These are phyloP conservation scores for Baronia brevicornis DNA, from an alignment of 2,888 invertebrate species.

Conservation along the genomic window DNA sequence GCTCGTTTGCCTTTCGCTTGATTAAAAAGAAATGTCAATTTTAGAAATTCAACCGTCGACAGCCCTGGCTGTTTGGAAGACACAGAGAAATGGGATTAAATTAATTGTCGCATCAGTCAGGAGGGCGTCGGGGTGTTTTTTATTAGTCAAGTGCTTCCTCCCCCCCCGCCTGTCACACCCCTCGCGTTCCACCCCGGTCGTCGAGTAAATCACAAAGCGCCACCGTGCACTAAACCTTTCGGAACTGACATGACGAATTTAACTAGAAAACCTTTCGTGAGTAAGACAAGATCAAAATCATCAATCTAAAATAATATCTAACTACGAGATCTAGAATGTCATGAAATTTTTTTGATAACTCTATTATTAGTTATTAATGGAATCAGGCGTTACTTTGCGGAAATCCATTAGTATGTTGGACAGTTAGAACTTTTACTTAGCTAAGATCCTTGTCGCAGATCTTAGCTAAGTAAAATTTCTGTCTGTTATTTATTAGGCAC, in stretches of 20 bases:
- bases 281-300: too few species aligned
- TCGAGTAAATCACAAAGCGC: conserved; percentile 60
- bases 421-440: too few species aligned
- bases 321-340: too few species aligned
- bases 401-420: too few species aligned
- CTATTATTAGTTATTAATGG: too few species aligned
- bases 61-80: conserved; percentile 63
- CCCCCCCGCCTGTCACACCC: conserved; percentile 17
- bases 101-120: conserved; percentile 76
- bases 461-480: too few species aligned
- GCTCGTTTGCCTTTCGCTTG: conserved; percentile 2
- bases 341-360: too few species aligned
- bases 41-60: conserved; percentile 24
- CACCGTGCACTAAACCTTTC: conserved; percentile 24
- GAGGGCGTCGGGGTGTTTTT: conserved; percentile 75
- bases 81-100: conserved; percentile 76
- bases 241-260: conserved; percentile 3
- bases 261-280: too few species aligned
- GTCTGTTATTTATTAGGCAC: too few species aligned
- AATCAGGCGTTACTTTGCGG: too few species aligned
- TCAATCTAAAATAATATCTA: too few species aligned
- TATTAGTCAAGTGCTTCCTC: conserved; percentile 66
- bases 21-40: conserved; percentile 7
- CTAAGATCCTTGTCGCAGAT: too few species aligned
- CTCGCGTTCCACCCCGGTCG: conserved; percentile 26